Conservation (phyloP, 30 jellyfish, hydroid and myxozoan genomes). For the Aurelia sp. region DNA sequence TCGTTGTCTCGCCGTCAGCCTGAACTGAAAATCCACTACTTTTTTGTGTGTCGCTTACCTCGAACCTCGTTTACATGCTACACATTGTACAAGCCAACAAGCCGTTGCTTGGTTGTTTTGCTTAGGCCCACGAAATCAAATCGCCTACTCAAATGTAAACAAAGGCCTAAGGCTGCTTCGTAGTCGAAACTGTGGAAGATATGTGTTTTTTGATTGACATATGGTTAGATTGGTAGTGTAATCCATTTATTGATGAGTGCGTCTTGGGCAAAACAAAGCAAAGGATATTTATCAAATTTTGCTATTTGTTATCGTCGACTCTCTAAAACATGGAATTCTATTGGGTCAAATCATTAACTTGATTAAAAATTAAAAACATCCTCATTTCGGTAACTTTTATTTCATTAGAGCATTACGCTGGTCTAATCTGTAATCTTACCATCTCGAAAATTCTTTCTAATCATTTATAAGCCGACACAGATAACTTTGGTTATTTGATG, state of each 20-base stretch:
- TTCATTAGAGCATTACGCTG: slow-evolving; percentile 28
- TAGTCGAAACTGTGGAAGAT: neutral
- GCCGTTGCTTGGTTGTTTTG: no score
- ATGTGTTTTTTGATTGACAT: neutral
- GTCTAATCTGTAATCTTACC: slow-evolving; percentile 57
- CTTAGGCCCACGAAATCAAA: no score
- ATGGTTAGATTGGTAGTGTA: slow-evolving; percentile 1
- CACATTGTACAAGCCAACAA: no score
- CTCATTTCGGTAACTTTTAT: slow-evolving; percentile 71
- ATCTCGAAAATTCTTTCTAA: slow-evolving; percentile 44
- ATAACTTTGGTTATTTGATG: slow-evolving; percentile 23
- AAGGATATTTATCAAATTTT: slow-evolving; percentile 1
- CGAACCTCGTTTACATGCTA: no score
- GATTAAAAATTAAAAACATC: slow-evolving; percentile 55
- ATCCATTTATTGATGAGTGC: slow-evolving; percentile 28
- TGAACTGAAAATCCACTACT: no score
- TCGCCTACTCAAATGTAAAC: no score
- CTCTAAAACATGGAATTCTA: slow-evolving; percentile 36
- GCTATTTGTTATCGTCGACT: slow-evolving; percentile 26
- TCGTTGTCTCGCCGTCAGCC: no score
- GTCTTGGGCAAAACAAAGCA: slow-evolving; percentile 7
- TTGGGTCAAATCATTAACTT: slow-evolving; percentile 28
- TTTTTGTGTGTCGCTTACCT: no score
- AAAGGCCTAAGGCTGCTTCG: no score
- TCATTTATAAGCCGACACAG: slow-evolving; percentile 60